Evolutionary conservation across 2,113 vertebrate species (phyloP).

Genomic region (Melospiza melodia): DNA sequence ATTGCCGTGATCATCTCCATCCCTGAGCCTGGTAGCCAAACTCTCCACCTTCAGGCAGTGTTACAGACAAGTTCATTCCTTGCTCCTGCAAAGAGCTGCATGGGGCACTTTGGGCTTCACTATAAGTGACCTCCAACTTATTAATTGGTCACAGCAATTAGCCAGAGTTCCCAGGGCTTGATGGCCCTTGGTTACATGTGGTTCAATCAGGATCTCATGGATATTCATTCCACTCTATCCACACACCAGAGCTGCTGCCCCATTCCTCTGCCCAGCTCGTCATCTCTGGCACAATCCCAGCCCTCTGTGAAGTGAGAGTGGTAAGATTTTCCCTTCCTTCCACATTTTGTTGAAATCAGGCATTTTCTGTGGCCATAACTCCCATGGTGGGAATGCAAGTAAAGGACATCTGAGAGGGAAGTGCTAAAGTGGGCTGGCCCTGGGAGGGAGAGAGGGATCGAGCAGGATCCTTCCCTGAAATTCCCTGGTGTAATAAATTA

Average conservation of each 20-base stretch:
- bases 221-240: background rate
- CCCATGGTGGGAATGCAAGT: background rate
- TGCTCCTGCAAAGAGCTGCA: conserved; percentile 9
- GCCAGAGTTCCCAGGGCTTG: background rate
- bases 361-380: background rate
- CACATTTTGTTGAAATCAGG: background rate
- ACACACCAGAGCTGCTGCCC: background rate
- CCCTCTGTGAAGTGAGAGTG: rapidly evolving
- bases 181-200: background rate
- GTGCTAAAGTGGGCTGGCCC: too few species aligned
- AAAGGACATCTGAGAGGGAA: background rate
- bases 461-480: background rate
- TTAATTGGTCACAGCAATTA: conserved; percentile 72
- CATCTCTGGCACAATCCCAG: background rate
- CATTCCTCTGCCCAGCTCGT: background rate
- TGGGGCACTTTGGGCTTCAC: background rate
- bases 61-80: background rate
- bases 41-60: background rate
- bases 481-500: too few species aligned
- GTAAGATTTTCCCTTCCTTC: background rate
- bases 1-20: background rate
- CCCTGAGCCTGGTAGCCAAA: background rate
- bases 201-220: conserved; percentile 44
- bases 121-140: conserved; percentile 39
- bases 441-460: background rate